These are phyloP conservation scores for Leptocoma aspasia DNA, from an alignment of 2,113 vertebrate species.

Conservation along the genomic window DNA sequence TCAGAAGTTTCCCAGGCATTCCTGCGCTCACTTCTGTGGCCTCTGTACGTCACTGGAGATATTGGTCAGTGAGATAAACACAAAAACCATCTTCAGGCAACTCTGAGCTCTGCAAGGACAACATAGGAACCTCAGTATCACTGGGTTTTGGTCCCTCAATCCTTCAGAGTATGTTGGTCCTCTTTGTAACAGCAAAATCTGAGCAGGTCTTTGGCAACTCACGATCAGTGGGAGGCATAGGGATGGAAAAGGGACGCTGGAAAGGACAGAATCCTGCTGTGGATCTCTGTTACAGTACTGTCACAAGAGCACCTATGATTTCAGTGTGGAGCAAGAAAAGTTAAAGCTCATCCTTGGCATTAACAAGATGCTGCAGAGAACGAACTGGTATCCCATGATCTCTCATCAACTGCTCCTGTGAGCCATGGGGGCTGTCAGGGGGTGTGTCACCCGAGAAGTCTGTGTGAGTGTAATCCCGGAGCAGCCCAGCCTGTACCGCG, in stretches of 20 bases:
- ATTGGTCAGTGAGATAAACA: not conserved
- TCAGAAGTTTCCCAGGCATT: not conserved
- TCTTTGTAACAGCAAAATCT: not conserved
- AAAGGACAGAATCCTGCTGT: not conserved
- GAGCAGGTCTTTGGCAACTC: constrained; percentile 44
- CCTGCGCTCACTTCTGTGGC: not conserved
- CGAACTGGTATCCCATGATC: not conserved
- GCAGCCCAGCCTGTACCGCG: constrained; percentile 43
- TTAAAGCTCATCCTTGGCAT: constrained; percentile 80
- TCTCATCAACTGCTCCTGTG: constrained; percentile 15
- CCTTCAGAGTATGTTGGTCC: not conserved
- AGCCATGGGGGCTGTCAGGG: not conserved
- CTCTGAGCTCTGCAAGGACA: not conserved
- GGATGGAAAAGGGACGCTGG: not conserved
- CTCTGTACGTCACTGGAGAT: not conserved
- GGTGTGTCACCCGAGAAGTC: not conserved
- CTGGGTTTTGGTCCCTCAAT: not conserved
- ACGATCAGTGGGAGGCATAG: not conserved
- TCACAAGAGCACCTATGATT: not conserved
- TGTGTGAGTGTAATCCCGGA: not conserved
- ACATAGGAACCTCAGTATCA: fast-evolving
- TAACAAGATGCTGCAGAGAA: constrained; percentile 60
- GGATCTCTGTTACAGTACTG: not conserved
- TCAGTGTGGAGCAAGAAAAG: not conserved
- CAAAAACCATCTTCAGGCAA: not conserved